A percentile compares a stretch with the other conserved stretches of the same genome.
Evolutionary conservation across 2,888 invertebrate genomes (phyloP).

Genomic region (Parnassius mnemosyne): DNA sequence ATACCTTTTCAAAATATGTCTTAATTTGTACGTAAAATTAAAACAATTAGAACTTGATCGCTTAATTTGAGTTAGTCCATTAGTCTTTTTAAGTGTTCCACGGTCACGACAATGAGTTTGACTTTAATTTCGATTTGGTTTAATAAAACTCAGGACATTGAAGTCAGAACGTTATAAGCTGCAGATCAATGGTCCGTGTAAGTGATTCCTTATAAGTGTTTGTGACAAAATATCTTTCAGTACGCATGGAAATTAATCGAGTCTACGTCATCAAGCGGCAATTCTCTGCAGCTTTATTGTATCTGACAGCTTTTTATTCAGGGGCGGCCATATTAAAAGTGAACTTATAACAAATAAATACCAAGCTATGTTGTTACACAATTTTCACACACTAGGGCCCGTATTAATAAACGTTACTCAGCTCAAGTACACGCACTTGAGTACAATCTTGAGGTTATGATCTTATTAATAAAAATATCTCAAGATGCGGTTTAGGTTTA

Average conservation of each 20-base stretch:
- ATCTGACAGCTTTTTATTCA: constrained; percentile 1
- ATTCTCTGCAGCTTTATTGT: constrained; percentile 47
- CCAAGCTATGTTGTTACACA: too few relatives aligned
- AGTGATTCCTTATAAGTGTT: constrained; percentile 63
- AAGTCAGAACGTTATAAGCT: constrained; percentile 30
- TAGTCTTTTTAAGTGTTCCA: constrained; percentile 29
- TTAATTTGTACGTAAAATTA: constrained; percentile 72
- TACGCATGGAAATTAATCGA: constrained; percentile 70
- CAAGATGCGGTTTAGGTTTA: too few relatives aligned
- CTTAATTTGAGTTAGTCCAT: constrained; percentile 35
- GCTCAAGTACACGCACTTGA: too few relatives aligned
- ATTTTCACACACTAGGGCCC: too few relatives aligned
- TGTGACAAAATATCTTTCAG: constrained; percentile 64
- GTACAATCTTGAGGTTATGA: too few relatives aligned
- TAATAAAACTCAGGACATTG: constrained; percentile 14
- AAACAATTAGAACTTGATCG: constrained; percentile 49
- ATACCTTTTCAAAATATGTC: constrained; percentile 51
- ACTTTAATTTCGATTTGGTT: background rate
- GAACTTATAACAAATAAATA: too few relatives aligned
- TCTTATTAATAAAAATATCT: too few relatives aligned
- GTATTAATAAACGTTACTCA: too few relatives aligned
- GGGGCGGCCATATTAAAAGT: too few relatives aligned
- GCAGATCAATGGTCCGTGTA: constrained; percentile 38
- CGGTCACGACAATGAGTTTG: background rate
- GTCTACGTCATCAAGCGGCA: constrained; percentile 53